Evolutionary conservation across 2,797 vertebrate genomes (phyloP).

Genomic region (Spinus pinus): DNA sequence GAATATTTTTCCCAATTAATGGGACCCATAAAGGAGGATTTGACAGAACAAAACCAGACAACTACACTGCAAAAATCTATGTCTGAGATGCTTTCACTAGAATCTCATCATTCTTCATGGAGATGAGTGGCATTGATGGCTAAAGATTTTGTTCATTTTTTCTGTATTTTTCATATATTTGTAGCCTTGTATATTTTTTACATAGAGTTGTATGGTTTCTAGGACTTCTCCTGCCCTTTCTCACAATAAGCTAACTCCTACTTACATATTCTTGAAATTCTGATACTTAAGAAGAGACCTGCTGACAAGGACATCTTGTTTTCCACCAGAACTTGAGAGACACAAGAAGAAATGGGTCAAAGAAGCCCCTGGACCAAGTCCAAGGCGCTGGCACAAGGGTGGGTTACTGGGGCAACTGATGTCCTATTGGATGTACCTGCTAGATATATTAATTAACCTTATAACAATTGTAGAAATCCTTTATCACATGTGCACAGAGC

Average conservation of each 20-base stretch:
- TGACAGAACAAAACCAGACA: not conserved
- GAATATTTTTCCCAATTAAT: not conserved
- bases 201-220: not conserved
- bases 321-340: not conserved
- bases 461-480: not conserved
- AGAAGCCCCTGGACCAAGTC: not conserved
- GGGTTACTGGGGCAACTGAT: fast-evolving
- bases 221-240: not conserved
- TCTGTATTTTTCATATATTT: not conserved
- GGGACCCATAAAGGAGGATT: not conserved
- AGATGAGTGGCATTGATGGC: not conserved
- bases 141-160: not conserved
- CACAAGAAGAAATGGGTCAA: not conserved
- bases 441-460: not conserved
- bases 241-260: not conserved
- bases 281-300: not conserved
- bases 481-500: not conserved
- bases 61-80: not conserved
- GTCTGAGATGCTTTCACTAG: not conserved
- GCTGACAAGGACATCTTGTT: not conserved
- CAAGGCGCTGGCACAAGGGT: not conserved
- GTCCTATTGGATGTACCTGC: not conserved
- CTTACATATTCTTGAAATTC: not conserved
- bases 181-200: not conserved
- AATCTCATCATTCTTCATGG: not conserved